A percentile compares a stretch with the other conserved stretches of the same genome.
These are phyloP conservation scores for Nothura maculosa DNA, from an alignment of 2,797 vertebrate species.

Conservation along the genomic window DNA sequence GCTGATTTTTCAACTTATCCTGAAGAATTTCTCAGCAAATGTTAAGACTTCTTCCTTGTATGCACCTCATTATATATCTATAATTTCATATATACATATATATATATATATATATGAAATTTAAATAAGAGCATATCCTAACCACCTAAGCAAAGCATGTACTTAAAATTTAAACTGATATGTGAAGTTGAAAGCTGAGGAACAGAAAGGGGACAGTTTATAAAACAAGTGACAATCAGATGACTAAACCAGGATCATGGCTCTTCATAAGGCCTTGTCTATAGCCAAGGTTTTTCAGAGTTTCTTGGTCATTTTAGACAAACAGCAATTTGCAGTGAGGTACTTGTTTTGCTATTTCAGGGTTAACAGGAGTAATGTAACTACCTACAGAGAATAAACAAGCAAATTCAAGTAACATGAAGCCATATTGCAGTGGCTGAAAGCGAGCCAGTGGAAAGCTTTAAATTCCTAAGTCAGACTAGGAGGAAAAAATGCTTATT, in stretches of 20 bases:
- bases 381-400: background rate
- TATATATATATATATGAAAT: background rate
- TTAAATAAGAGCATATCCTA: background rate
- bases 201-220: background rate
- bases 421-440: background rate
- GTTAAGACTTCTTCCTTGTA: background rate
- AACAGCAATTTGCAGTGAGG: background rate
- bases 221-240: background rate
- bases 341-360: background rate
- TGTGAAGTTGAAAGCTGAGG: background rate
- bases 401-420: background rate
- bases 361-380: background rate
- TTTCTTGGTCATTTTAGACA: background rate
- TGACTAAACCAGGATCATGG: background rate
- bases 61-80: accelerated
- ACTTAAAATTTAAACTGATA: background rate
- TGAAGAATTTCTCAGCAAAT: background rate
- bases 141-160: background rate
- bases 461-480: background rate
- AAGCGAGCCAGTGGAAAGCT: background rate
- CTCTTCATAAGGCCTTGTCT: background rate
- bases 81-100: too few species aligned
- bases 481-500: background rate
- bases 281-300: background rate
- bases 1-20: background rate